Evolutionary conservation across 2,888 invertebrate genomes (phyloP).

Genomic region (Pyrochroa serraticornis): DNA sequence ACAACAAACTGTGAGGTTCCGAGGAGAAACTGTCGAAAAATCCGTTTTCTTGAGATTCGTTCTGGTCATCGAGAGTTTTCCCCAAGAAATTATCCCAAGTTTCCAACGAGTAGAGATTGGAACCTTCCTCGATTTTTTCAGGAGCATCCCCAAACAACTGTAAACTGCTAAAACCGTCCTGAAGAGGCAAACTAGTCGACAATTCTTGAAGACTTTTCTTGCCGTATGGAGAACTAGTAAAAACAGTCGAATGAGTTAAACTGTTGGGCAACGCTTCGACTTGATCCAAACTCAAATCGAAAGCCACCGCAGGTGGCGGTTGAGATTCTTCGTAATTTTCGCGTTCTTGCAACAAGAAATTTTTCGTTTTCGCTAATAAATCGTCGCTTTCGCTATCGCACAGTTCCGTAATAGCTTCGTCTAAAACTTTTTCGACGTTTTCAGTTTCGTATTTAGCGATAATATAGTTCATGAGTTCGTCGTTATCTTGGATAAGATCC

Average conservation of each 20-base stretch:
- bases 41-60: constrained; percentile 35
- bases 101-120: constrained; percentile 54
- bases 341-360: constrained; percentile 31
- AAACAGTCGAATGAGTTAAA: constrained; percentile 46
- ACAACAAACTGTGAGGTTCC: constrained; percentile 51
- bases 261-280: constrained; percentile 48
- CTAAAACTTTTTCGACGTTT: constrained; percentile 12
- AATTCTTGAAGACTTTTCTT: constrained; percentile 32
- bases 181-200: constrained; percentile 12
- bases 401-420: constrained; percentile 3
- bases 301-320: constrained; percentile 31
- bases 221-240: constrained; percentile 45
- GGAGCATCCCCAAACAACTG: constrained; percentile 32
- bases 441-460: constrained; percentile 43
- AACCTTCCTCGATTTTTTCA: constrained; percentile 28
- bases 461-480: constrained; percentile 47
- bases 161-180: constrained; percentile 36
- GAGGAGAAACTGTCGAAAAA: constrained; percentile 49
- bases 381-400: neutral
- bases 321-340: constrained; percentile 26
- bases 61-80: constrained; percentile 50
- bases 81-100: constrained; percentile 58
- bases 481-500: constrained; percentile 50
- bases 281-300: constrained; percentile 49
- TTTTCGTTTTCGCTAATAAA: constrained; percentile 16